Evolutionary conservation across 2,113 vertebrate species (phyloP), one percentile per base, ranked within the genome.

Genomic region (Cololabis saira): DNA sequence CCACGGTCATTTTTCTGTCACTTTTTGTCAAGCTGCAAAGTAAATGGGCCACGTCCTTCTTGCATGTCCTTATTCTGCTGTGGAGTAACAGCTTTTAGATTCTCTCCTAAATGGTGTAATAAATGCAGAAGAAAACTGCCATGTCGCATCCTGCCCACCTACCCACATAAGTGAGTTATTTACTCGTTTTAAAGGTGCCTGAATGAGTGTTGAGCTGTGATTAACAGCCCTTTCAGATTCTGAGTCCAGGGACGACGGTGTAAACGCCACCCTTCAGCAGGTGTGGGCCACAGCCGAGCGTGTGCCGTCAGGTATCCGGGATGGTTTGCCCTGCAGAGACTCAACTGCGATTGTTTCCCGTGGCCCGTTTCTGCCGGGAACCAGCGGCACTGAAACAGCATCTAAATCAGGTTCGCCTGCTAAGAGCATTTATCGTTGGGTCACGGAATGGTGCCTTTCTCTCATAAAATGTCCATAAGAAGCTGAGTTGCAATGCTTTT

Each of bases 281-380:
- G 94, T 94, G 95, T 69, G 71, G 92, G 93, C 92, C 93, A 87
- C 92, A 90, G 90, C 84, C 71, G 88, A 94, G 92, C 94, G 93
- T 93, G 94, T 95, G 94, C 93, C 90, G 75, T 64, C 84, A 89
- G 83, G 92, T 91, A 89, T 85, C 81, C 91, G 77, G 93, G 90
- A 90, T 83, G 90, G 72, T 62, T 71, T 70, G 73, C 88, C 91
- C 92, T 84, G 80, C 78, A 59, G 93, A 93, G 86, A 93, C 92
- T 66, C 84, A 67, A 77, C 91, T 84, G 90, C 81, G 54, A 71
- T 87, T 61, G 74, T 91, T 92, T 95, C 93, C 78, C 85, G 86
- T 91, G 92, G 92, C 87, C 88, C 54, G 24, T 51, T 91, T 94
- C 95, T 93, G 92, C 92, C 92, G 95, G 94, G 95, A 94, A 88